These are phyloP conservation scores for Xanthorhoe spadicearia DNA, from an alignment of 2,888 invertebrate genomes.

Conservation along the genomic window DNA sequence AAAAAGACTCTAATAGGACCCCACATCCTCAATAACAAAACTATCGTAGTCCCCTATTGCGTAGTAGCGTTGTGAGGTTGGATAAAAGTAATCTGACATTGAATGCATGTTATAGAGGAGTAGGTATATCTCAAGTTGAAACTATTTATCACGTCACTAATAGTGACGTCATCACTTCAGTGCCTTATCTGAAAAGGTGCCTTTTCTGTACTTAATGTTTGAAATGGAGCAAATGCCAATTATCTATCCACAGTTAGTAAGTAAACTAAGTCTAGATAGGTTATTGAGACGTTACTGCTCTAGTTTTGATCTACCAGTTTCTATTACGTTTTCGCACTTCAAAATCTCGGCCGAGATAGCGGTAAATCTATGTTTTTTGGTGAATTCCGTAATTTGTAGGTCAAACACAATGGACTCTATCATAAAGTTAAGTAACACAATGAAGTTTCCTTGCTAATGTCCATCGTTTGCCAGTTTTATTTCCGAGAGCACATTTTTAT, in stretches of 20 bases:
- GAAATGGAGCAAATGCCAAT: too few relatives aligned
- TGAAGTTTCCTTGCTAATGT: too few relatives aligned
- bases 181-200: background rate
- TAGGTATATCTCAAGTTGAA: background rate
- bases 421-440: too few relatives aligned
- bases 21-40: background rate
- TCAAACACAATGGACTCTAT: background rate
- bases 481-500: too few relatives aligned
- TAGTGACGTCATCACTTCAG: background rate
- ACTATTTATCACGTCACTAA: background rate
- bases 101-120: background rate
- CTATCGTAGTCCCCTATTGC: background rate
- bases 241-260: too few relatives aligned
- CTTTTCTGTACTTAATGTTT: too few relatives aligned
- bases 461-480: too few relatives aligned
- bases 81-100: background rate
- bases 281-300: background rate
- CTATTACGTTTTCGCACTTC: slow-evolving; percentile 7
- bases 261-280: too few relatives aligned
- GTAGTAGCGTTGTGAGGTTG: background rate
- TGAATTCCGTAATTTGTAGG: background rate
- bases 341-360: slow-evolving; percentile 12
- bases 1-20: background rate
- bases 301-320: background rate
- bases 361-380: background rate